Evolutionary conservation across 1,140 invertebrate genomes (phyloP).

Genomic region (Lucilia cuprina): DNA sequence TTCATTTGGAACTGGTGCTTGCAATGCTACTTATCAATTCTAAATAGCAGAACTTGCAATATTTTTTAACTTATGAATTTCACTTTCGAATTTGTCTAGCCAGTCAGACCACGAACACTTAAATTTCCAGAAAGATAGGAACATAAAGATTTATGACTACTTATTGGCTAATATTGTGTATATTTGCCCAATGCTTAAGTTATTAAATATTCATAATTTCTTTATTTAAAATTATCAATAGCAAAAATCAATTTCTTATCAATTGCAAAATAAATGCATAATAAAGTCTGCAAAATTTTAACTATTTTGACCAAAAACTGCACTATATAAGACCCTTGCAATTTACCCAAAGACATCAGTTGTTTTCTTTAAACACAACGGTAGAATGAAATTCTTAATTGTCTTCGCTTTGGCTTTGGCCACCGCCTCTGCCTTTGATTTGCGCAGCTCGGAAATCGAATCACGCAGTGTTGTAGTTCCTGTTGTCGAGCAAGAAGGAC

Average conservation of each 20-base stretch:
- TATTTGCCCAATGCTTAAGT: too few species aligned
- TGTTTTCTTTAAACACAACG: not conserved
- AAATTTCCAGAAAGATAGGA: too few species aligned
- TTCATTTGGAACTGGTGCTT: too few species aligned
- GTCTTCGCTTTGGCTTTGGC: conserved; percentile 36
- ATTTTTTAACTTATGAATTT: too few species aligned
- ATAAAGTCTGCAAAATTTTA: not conserved
- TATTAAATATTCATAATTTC: too few species aligned
- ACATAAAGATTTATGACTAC: too few species aligned
- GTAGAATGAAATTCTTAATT: conserved; percentile 37
- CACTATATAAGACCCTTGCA: not conserved
- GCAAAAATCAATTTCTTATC: not conserved
- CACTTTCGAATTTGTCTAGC: too few species aligned
- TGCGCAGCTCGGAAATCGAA: not conserved
- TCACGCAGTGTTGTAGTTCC: not conserved
- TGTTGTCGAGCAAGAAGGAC: conserved; percentile 39
- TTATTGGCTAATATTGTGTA: too few species aligned
- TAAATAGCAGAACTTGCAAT: too few species aligned
- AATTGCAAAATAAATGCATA: not conserved
- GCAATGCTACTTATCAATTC: too few species aligned
- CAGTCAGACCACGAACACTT: too few species aligned
- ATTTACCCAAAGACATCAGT: not conserved
- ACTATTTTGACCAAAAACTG: not conserved
- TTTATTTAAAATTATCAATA: too few species aligned
- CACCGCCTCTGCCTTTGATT: conserved; percentile 19